These are phyloP conservation scores for Cantharis flavilabris DNA, from an alignment of 2,888 invertebrate genomes.

Conservation along the genomic window DNA sequence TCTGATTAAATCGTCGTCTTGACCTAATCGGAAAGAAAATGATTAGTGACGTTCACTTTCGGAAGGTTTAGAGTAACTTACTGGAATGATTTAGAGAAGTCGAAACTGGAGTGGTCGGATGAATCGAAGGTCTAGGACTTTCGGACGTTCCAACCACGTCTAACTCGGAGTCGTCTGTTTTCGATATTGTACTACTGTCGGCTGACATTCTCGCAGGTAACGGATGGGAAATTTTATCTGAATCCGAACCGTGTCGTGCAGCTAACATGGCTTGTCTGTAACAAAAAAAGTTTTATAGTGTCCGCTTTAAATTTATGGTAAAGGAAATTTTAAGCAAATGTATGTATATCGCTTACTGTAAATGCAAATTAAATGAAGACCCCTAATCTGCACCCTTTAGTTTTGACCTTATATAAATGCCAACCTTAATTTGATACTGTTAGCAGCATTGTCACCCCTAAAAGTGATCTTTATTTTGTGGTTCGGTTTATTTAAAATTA, in stretches of 20 bases:
- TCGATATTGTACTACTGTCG: conserved; percentile 62
- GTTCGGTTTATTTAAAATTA: conserved; percentile 45
- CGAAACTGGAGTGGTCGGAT: conserved; percentile 50
- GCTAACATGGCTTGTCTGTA: conserved; percentile 77
- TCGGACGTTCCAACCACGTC: conserved; percentile 89
- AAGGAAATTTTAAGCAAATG: conserved; percentile 34
- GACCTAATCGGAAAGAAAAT: conserved; percentile 56
- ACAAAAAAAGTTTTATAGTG: conserved; percentile 33
- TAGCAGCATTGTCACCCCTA: conserved; percentile 43
- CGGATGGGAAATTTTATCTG: conserved; percentile 60
- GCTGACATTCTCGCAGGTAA: conserved; percentile 56
- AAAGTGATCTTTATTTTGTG: conserved; percentile 43
- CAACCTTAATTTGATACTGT: conserved; percentile 53
- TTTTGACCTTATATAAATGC: conserved; percentile 52
- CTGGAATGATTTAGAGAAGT: conserved; percentile 48
- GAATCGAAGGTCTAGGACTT: conserved; percentile 71
- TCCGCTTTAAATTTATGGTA: background rate
- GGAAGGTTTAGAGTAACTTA: conserved; percentile 40
- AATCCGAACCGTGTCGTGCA: conserved; percentile 58
- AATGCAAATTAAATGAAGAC: conserved; percentile 47
- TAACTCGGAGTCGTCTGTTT: conserved; percentile 80
- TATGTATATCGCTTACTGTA: conserved; percentile 54
- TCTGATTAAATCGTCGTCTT: conserved; percentile 60
- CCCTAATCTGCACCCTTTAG: conserved; percentile 43
- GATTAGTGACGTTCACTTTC: conserved; percentile 6